phyloP scores from a whole-genome alignment of 1,140 invertebrate species.

The Temnothorax nylanderi region DNA sequence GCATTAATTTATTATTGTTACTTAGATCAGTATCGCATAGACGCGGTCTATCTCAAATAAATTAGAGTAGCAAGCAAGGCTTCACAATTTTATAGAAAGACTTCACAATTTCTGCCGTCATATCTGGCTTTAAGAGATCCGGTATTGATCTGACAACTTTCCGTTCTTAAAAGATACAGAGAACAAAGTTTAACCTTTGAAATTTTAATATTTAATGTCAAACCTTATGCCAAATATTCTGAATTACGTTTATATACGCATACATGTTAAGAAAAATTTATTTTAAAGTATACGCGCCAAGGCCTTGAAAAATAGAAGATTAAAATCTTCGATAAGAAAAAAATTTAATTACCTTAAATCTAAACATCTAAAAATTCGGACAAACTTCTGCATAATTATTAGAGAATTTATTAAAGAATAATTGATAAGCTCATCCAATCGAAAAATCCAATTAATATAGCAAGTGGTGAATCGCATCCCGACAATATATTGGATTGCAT shows the following conservation, averaged over 20 bases:
- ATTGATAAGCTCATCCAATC: not conserved
- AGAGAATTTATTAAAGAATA: not conserved
- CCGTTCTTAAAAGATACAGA: not conserved
- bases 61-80: not conserved
- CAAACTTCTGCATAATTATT: not conserved
- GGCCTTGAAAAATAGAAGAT: not conserved
- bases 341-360: not conserved
- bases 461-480: not conserved
- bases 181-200: not conserved
- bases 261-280: not conserved
- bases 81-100: not conserved
- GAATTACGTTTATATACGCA: not conserved
- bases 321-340: not conserved
- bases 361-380: not conserved
- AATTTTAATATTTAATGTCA: not conserved
- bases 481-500: not conserved
- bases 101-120: not conserved
- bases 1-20: constrained; percentile 10
- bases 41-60: not conserved
- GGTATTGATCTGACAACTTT: not conserved
- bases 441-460: not conserved
- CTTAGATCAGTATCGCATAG: not conserved
- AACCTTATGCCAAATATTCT: not conserved
- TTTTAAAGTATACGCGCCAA: not conserved
- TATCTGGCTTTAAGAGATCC: not conserved